A percentile compares a stretch with the other conserved stretches of the same genome.
These are phyloP conservation scores for Otolemur garnettii DNA, from an alignment of 2,113 vertebrate species.

Conservation along the genomic window DNA sequence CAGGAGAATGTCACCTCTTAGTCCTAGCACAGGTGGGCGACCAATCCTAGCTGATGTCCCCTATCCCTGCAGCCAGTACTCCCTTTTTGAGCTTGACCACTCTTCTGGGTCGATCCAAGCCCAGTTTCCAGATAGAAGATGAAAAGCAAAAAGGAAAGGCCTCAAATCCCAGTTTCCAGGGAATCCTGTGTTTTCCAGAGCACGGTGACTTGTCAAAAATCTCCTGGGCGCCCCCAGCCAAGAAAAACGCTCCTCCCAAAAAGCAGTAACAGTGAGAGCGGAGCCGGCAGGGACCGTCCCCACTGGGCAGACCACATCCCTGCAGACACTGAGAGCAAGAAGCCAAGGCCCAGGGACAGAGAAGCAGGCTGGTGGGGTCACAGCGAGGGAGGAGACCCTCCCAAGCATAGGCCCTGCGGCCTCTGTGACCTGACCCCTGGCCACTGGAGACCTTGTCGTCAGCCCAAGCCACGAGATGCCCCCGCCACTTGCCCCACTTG, in stretches of 20 bases:
- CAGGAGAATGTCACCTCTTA: conserved; percentile 48
- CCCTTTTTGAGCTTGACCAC: conserved; percentile 33
- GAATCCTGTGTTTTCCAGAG: background rate
- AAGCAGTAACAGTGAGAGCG: background rate
- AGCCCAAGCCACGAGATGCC: background rate
- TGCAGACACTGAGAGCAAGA: background rate
- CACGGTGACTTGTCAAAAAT: background rate
- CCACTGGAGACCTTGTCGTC: background rate
- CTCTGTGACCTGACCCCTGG: rapidly evolving
- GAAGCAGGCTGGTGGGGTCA: background rate
- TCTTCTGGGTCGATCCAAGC: conserved; percentile 30
- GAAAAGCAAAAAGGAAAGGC: background rate
- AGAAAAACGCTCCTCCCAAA: background rate
- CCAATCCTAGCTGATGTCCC: conserved; percentile 8
- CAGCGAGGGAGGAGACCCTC: background rate
- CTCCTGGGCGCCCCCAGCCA: background rate
- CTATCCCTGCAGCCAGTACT: background rate
- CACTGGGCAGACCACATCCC: rapidly evolving
- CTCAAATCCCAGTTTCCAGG: background rate
- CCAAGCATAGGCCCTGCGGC: rapidly evolving
- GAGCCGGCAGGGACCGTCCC: background rate
- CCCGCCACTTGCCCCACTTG: background rate
- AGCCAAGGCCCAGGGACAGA: rapidly evolving
- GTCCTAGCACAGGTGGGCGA: background rate
- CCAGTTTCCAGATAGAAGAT: conserved; percentile 58